Evolutionary conservation across 2,113 vertebrate species (phyloP).

Genomic region (Pseudopipra pipra): DNA sequence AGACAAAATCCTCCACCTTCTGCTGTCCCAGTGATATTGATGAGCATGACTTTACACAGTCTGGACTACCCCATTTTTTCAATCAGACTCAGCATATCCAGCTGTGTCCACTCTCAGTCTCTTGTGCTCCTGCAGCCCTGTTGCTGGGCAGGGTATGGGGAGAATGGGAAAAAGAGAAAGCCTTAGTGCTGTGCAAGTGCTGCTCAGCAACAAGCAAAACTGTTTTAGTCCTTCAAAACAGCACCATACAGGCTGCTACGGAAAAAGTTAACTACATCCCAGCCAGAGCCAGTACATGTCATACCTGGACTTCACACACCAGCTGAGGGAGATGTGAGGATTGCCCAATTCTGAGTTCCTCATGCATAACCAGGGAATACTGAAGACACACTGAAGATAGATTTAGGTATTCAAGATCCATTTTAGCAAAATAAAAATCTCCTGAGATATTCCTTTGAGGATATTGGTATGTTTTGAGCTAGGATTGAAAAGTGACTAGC

Average conservation of each 20-base stretch:
- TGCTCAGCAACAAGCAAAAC: neutral
- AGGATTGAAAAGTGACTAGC: neutral
- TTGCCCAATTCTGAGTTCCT: neutral
- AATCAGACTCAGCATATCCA: rapidly evolving
- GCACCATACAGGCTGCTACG: neutral
- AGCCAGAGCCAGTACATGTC: neutral
- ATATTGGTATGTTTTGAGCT: neutral
- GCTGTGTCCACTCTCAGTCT: neutral
- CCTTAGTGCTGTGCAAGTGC: neutral
- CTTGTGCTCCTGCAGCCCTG: neutral
- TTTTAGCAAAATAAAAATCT: neutral
- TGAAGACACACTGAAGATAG: neutral
- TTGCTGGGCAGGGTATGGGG: neutral
- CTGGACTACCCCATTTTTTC: neutral
- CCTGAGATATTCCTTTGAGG: neutral
- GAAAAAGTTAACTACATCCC: neutral
- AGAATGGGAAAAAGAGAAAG: neutral
- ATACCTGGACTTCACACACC: neutral
- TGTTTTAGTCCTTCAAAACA: neutral
- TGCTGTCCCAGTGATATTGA: neutral
- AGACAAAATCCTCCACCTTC: neutral
- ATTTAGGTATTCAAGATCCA: neutral
- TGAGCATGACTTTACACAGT: neutral
- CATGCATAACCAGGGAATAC: neutral
- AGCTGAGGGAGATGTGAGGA: neutral